These are phyloP conservation scores for Hippocampus guttulatus DNA, from an alignment of 2,113 vertebrate species.

Conservation along the genomic window DNA sequence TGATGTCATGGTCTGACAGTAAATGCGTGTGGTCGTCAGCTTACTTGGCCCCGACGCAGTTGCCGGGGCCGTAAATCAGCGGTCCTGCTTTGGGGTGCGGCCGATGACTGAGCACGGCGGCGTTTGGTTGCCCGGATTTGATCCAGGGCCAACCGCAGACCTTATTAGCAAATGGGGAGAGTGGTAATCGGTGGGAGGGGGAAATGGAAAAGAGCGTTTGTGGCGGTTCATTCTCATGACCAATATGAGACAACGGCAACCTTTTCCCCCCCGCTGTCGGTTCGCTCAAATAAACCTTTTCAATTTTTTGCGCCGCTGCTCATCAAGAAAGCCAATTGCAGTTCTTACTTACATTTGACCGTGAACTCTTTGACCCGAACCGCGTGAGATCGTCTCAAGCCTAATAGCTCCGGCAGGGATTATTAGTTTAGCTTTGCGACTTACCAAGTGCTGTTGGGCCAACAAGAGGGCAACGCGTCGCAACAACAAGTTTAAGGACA, in stretches of 20 bases:
- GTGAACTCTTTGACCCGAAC: neutral
- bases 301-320: too few species aligned
- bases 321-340: neutral
- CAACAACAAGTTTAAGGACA: neutral
- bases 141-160: slow-evolving; percentile 39
- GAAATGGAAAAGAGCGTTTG: slow-evolving; percentile 15
- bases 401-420: slow-evolving; percentile 2
- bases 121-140: slow-evolving; percentile 20
- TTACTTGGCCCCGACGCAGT: slow-evolving; percentile 21
- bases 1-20: slow-evolving; percentile 38
- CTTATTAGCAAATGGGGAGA: slow-evolving; percentile 68
- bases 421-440: slow-evolving; percentile 7
- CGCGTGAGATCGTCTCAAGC: neutral
- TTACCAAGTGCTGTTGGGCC: slow-evolving; percentile 11
- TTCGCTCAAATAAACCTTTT: too few species aligned
- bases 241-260: neutral
- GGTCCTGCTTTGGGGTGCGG: slow-evolving; percentile 39
- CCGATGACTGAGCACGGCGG: slow-evolving; percentile 22
- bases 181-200: slow-evolving; percentile 17
- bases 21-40: slow-evolving; percentile 15
- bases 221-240: slow-evolving; percentile 15
- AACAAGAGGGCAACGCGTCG: slow-evolving; percentile 4
- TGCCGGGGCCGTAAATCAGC: slow-evolving; percentile 49
- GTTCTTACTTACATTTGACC: neutral
- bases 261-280: too few species aligned